Base-by-base conservation (phyloP, 2,888 invertebrate genomes). In the Melipona bicolor region DNA sequence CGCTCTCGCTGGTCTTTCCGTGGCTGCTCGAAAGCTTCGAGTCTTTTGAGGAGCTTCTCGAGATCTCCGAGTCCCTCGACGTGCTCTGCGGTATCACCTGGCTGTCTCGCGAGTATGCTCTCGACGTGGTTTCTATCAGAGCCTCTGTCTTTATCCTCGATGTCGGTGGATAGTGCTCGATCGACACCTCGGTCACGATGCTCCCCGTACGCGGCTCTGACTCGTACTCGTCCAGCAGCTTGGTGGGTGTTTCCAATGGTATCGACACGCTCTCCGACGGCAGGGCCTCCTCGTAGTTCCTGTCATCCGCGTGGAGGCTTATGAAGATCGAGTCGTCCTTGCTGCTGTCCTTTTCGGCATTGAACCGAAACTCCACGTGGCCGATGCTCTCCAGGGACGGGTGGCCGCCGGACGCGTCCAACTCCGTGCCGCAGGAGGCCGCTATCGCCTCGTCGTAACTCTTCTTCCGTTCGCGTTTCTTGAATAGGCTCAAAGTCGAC, bases 191-290 rank as follows among this genome's bases (percentile, higher is more conserved):
- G 36, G 94, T 94, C 32, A 94, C 90, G 73, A 94, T 93, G 27
- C 85, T 92, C 4, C 84, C 89, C 68, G 83, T 88, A 70, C 81
- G 87, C 0, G 87, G 91, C 68, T 91, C 92, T 49, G 89, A 88
- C 27, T 94, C 94, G 79, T 94, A 93, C 43, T 94, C 94, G 80
- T 94, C 94, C 68, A 93, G 71, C 4, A 94, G 65, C 64, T 94
- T 93, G 43, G 94, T 93, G 50, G 94, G 94, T 0, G 93, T 94
- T 59, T 93, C 93, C 43, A 93, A 52, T 0, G 94, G 94, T 78
- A 94, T 94, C 27, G 93, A 93, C 11, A 93, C 92, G 79, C 93
- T 94, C 78, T 94, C 94, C 69, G 94, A 93, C 0, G 94, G 94
- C 77, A 94, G 79, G 2, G 93, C 93, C 19, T 87, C 90, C 50